Percentiles rank a stretch among this genome's conserved stretches.
phyloP scores from a whole-genome alignment of 2,113 vertebrate species.

The Python bivittatus region DNA sequence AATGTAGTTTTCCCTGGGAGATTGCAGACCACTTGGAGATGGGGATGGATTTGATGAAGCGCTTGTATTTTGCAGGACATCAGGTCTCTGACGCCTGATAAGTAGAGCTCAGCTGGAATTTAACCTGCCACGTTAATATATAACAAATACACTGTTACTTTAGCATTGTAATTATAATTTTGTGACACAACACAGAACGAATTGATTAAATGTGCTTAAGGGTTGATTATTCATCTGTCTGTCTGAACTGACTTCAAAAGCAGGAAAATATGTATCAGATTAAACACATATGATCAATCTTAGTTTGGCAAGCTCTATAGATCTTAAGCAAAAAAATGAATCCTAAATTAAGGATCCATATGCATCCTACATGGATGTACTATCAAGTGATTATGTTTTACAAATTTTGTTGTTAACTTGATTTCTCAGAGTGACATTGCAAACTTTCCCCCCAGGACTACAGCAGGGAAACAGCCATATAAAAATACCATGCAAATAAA shows the following conservation, averaged over 20 bases:
- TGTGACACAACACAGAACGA: neutral
- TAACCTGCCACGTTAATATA: neutral
- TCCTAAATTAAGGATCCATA: neutral
- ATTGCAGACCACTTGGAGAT: neutral
- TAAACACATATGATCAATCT: neutral
- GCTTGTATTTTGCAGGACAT: neutral
- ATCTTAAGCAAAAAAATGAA: neutral
- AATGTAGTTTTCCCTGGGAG: neutral
- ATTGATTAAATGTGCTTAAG: neutral
- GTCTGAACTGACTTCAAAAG: neutral
- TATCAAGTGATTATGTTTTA: neutral
- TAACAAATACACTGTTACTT: neutral
- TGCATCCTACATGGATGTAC: neutral
- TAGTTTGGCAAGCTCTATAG: neutral
- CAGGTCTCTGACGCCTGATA: neutral
- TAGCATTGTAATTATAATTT: neutral
- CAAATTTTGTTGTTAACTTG: too few species aligned
- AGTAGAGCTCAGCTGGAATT: neutral
- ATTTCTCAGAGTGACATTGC: neutral
- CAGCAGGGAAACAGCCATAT: neutral
- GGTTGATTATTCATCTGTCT: neutral
- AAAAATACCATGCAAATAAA: neutral
- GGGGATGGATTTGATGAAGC: neutral
- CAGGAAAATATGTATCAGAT: neutral
- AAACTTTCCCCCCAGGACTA: neutral